Percentiles rank a stretch among this genome's conserved stretches.
Evolutionary conservation across 1,140 invertebrate genomes (phyloP).

Genomic region (Dolichoris vasculosae): DNA sequence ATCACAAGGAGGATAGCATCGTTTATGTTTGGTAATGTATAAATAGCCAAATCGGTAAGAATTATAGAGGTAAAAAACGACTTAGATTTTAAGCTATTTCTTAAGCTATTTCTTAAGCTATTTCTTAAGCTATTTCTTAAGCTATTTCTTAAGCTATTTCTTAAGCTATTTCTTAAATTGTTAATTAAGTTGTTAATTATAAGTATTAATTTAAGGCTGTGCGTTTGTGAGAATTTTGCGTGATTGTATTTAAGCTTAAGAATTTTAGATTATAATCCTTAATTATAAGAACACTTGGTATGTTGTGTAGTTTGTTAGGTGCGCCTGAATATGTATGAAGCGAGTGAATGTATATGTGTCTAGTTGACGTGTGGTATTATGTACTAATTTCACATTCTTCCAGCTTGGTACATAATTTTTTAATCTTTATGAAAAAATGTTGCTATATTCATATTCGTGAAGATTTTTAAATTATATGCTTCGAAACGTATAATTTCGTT

Average conservation of each 20-base stretch:
- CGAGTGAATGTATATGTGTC: not conserved
- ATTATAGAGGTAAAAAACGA: not conserved
- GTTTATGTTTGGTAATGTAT: slow-evolving; percentile 28
- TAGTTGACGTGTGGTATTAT: not conserved
- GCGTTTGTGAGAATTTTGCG: slow-evolving; percentile 20
- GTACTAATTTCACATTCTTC: slow-evolving; percentile 1
- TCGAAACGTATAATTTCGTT: not conserved
- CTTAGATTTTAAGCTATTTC: not conserved
- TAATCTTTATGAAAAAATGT: slow-evolving; percentile 21
- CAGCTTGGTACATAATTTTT: slow-evolving; percentile 30
- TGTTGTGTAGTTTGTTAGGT: too few relatives aligned
- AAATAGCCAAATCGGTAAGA: slow-evolving; percentile 23
- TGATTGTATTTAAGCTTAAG: slow-evolving; percentile 8
- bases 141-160: not conserved
- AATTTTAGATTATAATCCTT: slow-evolving; percentile 14
- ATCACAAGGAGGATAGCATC: not conserved
- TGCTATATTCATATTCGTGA: not conserved
- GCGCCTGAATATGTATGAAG: slow-evolving; percentile 8
- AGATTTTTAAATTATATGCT: slow-evolving; percentile 14
- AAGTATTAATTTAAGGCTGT: slow-evolving; percentile 30
- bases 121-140: not conserved
- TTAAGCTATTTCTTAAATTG: too few relatives aligned
- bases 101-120: too few relatives aligned
- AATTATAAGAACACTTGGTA: not conserved
- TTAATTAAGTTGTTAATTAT: slow-evolving; percentile 2